Conservation (phyloP, 2,888 invertebrate genomes). For the Andrena camellia region DNA sequence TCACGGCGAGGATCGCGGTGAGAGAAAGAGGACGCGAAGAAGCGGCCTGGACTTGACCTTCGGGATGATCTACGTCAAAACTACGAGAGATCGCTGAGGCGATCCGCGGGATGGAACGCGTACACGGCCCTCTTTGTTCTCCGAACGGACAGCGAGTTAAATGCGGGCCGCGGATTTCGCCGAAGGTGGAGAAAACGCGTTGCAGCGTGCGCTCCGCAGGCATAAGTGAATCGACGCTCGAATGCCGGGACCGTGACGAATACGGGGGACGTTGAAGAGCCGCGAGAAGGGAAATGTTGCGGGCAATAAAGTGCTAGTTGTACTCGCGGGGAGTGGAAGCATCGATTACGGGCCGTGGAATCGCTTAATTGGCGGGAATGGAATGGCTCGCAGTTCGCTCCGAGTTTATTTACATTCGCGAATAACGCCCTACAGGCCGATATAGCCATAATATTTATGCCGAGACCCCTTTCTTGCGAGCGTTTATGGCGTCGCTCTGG, state of each 20-base stretch:
- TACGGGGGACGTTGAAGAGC: constrained; percentile 14
- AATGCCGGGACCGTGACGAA: constrained; percentile 48
- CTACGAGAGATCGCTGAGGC: not conserved
- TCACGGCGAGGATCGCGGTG: constrained; percentile 4
- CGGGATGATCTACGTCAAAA: constrained; percentile 25
- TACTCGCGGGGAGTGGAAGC: constrained; percentile 13
- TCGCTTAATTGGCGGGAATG: constrained; percentile 65
- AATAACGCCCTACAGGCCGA: constrained; percentile 61
- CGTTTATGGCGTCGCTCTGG: constrained; percentile 60
- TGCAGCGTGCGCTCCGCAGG: not conserved
- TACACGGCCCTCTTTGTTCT: constrained; percentile 33
- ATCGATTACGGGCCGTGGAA: constrained; percentile 59
- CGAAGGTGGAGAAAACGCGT: constrained; percentile 21
- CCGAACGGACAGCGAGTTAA: not conserved
- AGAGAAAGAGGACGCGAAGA: constrained; percentile 7
- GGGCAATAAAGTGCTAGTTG: constrained; percentile 36
- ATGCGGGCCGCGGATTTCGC: not conserved
- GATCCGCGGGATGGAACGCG: constrained; percentile 16
- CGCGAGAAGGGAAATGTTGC: constrained; percentile 28
- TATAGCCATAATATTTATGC: constrained; percentile 69
- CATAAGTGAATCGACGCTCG: constrained; percentile 43
- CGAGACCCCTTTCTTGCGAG: constrained; percentile 35
- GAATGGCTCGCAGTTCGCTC: constrained; percentile 27
- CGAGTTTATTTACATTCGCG: constrained; percentile 66
- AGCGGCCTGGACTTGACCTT: constrained; percentile 19